A percentile compares a stretch with the other conserved stretches of the same genome.
These are phyloP conservation scores for Thalpophila matura DNA, from an alignment of 2,888 invertebrate species.

Conservation along the genomic window DNA sequence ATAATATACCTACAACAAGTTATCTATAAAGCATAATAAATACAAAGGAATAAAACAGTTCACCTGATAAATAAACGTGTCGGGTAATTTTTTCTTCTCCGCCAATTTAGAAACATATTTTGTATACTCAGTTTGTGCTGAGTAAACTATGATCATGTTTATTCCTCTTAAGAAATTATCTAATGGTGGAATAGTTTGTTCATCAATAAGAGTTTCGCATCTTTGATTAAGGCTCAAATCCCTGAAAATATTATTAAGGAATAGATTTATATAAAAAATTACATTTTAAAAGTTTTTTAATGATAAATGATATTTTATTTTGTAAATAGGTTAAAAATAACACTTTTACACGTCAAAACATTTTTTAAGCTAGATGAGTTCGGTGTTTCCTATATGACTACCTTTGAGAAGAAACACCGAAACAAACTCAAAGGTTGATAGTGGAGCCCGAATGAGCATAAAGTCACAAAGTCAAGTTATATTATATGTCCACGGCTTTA, in stretches of 20 bases:
- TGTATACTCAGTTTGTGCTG: slow-evolving; percentile 88
- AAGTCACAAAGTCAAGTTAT: too few relatives aligned
- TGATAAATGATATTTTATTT: too few relatives aligned
- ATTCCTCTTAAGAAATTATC: slow-evolving; percentile 71
- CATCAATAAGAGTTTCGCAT: slow-evolving; percentile 72
- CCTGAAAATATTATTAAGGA: slow-evolving; percentile 61
- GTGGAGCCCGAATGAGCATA: too few relatives aligned
- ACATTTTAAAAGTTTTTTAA: neutral
- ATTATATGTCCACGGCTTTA: too few relatives aligned
- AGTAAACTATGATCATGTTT: slow-evolving; percentile 86
- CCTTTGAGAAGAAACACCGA: too few relatives aligned
- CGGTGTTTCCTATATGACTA: too few relatives aligned
- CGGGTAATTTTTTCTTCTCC: slow-evolving; percentile 82
- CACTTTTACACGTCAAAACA: too few relatives aligned
- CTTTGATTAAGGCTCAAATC: slow-evolving; percentile 78
- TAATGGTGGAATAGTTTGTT: slow-evolving; percentile 68
- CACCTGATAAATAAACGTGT: slow-evolving; percentile 91
- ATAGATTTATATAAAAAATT: neutral
- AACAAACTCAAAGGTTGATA: too few relatives aligned
- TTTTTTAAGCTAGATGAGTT: too few relatives aligned
- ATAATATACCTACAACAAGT: neutral
- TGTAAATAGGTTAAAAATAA: too few relatives aligned
- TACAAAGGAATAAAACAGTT: neutral
- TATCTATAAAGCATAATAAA: neutral
- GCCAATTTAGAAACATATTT: slow-evolving; percentile 84